Evolutionary conservation across 2,113 vertebrate genomes (phyloP), one percentile per base, ranked within the genome.

Genomic region (Lipotes vexillifer): DNA sequence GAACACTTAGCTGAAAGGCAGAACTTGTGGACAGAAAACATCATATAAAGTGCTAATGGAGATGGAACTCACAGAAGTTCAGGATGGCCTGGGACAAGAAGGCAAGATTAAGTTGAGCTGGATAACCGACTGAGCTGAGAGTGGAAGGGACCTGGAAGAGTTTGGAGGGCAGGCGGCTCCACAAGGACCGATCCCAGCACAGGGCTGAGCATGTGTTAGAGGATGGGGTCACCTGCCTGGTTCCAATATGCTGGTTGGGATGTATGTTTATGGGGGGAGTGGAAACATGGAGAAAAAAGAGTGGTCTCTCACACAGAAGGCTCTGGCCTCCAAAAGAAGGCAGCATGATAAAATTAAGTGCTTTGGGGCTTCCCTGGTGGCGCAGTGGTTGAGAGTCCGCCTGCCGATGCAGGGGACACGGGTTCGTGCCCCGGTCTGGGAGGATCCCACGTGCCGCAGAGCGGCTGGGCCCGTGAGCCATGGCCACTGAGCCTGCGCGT

Each of bases 1-100:
- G 71, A 96, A 78, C 23, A 78, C 38, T 92, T 85, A 89, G 83
- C 88, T 31, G 31, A 96, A 86, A 86, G 25, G 21, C 59, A 92
- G 71, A 93, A 97, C 61, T 65, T 31, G 63, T 15, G 33, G 25
- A 57, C 46, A 75, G 66, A 72, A 92, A 95, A 85, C 31, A 38
- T 80, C 6, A 10, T 52, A 71, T 23, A 61, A 85, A 88, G 17
- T 52, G n/a, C 29, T 80, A 63, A 88, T 1, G 9, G 66, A 90
- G 49, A 38, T 20, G 41, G 46, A 96, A 63, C 55, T 44, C 69
- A 88, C 9, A 41, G 36, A 88, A 85, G 29, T 59, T 91, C 59
- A 71, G 41, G 59, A 46, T 61, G 33, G 27, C 38, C 46, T 46
- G 15, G 44, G 18, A 68, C 14, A 88, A 89, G 29, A 77, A 84